Percentiles rank a stretch among this genome's conserved stretches.
phyloP scores from a whole-genome alignment of 2,113 vertebrate genomes.

The Leucosticte australis region DNA sequence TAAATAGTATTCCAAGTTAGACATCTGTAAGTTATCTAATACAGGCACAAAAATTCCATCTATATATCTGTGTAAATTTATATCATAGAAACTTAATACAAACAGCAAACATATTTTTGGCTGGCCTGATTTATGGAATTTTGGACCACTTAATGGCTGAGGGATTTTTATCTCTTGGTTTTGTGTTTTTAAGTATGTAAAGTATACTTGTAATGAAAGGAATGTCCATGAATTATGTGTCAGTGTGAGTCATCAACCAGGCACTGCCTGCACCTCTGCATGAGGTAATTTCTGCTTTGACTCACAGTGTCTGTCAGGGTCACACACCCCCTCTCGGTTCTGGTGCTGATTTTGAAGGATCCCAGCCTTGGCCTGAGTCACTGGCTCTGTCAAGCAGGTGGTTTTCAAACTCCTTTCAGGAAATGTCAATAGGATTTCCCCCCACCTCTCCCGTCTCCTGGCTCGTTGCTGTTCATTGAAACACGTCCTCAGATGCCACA shows the following conservation, averaged over 20 bases:
- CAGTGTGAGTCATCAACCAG: neutral
- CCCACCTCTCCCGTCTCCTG: neutral
- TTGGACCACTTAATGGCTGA: neutral
- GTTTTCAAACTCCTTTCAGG: neutral
- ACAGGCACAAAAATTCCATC: neutral
- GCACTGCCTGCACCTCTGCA: neutral
- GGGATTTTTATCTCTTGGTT: neutral
- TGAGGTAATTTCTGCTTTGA: neutral
- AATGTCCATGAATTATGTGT: neutral
- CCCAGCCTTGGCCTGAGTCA: neutral
- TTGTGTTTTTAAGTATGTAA: neutral
- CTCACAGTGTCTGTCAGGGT: neutral
- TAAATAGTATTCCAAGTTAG: neutral
- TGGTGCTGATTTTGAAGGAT: neutral
- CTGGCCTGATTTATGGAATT: neutral
- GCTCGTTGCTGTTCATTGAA: neutral
- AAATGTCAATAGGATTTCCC: neutral
- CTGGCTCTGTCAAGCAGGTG: neutral
- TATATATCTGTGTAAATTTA: neutral
- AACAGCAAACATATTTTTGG: neutral
- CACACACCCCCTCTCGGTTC: neutral
- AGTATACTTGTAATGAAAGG: neutral
- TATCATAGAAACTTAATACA: neutral
- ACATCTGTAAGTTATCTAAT: neutral
- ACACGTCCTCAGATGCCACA: fast-evolving